phyloP scores from a whole-genome alignment of 2,113 vertebrate species.

The Semnornis frantzii region DNA sequence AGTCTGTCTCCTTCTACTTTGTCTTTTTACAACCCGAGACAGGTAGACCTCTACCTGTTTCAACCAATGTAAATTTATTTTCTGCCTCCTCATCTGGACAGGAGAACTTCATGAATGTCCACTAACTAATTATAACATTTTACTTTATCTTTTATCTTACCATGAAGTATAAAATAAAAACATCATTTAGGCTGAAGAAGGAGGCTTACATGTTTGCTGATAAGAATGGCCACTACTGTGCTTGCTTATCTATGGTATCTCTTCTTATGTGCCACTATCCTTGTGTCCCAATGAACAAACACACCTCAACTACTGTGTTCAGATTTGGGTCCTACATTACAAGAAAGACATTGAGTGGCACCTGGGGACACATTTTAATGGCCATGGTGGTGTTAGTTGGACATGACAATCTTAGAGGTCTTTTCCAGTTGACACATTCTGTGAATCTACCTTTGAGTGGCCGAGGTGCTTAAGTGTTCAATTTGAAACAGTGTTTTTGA shows the following conservation, averaged over 20 bases:
- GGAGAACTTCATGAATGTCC: neutral
- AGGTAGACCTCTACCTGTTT: neutral
- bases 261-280: neutral
- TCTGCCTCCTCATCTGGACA: neutral
- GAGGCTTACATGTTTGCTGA: neutral
- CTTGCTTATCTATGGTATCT: neutral
- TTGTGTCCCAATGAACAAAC: neutral
- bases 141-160: neutral
- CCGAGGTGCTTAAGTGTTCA: slow-evolving; percentile 4
- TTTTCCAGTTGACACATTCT: too few relatives aligned
- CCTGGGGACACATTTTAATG: too few relatives aligned
- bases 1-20: neutral
- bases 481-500: slow-evolving; percentile 33
- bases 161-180: neutral
- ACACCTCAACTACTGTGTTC: too few relatives aligned
- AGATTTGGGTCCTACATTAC: too few relatives aligned
- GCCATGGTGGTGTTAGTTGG: too few relatives aligned
- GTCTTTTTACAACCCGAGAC: neutral
- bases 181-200: neutral
- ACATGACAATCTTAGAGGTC: too few relatives aligned
- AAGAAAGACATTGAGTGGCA: too few relatives aligned
- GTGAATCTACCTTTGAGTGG: neutral
- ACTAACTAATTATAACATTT: neutral
- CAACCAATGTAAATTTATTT: neutral
- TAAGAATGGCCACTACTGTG: neutral